Conservation (phyloP, 2,888 invertebrate genomes). For the Cosmia trapezina region DNA sequence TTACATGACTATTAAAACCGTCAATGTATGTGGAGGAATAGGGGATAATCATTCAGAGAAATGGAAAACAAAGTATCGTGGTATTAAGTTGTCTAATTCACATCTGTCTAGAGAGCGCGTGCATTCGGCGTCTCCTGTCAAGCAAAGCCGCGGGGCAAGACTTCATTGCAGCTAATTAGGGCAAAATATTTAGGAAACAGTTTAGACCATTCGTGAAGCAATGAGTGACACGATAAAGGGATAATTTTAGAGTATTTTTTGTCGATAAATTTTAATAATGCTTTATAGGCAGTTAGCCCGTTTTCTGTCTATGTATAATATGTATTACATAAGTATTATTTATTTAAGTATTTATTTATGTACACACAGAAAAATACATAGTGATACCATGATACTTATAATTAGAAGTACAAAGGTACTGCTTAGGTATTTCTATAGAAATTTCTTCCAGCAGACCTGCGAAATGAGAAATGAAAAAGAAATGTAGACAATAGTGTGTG, state of each 20-base stretch:
- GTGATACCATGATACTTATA: too few species aligned
- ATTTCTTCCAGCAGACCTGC: too few species aligned
- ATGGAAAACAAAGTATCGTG: conserved; percentile 57
- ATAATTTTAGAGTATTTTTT: conserved; percentile 36
- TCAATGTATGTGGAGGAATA: conserved; percentile 55
- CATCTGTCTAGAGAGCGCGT: conserved; percentile 79
- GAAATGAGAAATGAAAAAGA: too few species aligned
- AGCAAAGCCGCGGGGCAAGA: conserved; percentile 75
- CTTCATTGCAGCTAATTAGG: conserved; percentile 75
- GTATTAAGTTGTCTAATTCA: conserved; percentile 78
- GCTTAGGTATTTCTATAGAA: too few species aligned
- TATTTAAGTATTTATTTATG: too few species aligned
- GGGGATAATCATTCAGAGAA: conserved; percentile 32
- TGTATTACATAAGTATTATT: too few species aligned
- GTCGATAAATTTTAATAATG: conserved; percentile 13
- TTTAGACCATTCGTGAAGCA: conserved; percentile 54
- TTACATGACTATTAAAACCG: conserved; percentile 31
- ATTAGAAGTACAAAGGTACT: too few species aligned
- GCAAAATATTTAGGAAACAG: conserved; percentile 77
- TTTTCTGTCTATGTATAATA: conserved; percentile 9
- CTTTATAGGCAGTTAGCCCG: neutral
- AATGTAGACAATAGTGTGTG: too few species aligned
- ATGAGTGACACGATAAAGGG: conserved; percentile 37
- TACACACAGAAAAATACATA: too few species aligned
- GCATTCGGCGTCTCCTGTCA: conserved; percentile 83